Base-by-base conservation (phyloP, 2,797 vertebrate species). In the Molothrus ater region DNA sequence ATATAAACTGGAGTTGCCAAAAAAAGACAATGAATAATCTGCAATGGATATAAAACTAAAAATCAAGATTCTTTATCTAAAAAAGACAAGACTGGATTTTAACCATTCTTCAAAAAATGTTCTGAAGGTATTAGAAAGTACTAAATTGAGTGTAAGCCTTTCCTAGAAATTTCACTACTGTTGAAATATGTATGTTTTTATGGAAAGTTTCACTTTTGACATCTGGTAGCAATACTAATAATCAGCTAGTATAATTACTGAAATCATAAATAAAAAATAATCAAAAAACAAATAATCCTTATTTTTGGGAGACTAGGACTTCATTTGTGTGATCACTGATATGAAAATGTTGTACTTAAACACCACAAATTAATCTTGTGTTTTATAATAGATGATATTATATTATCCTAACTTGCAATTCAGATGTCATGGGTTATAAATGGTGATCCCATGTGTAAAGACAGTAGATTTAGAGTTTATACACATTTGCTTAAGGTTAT, bases 111-210 rank as follows among this genome's bases (percentile, higher is more conserved):
- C 13, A 43, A 47, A 53, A 47, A 34, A 29, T 28, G 4, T 20
- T 36, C 14, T 71, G 10, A 45, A 42, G 3, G 19, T 45, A 45
- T 11, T 61, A 59, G 20, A 24, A 4, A 68, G 28, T 42, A 68
- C 0, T 6, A 63, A 54, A 69, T 6, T 38, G 2, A 9, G 1
- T 42, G 4, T 29, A 45, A 31, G 5, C 2, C 4, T 71, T 47
- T 70, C 11, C 3, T 9, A 45, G 48, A 71, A 72, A 51, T 73
- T 21, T 88, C 25, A 70, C 4, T 78, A n/a, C 17, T 29, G 12
- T 43, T 70, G 20, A 48, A 73, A 74, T 42, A 38, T 45, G 2
- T 26, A 21, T n/a, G 7, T 51, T 61, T 32, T 32, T 59, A 32
- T 53, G 6, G 4, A 24, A 76, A 61, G 5, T 53, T 70, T 69